Conservation (phyloP, 2,888 invertebrate genomes). For the Ectobius pallidus region DNA sequence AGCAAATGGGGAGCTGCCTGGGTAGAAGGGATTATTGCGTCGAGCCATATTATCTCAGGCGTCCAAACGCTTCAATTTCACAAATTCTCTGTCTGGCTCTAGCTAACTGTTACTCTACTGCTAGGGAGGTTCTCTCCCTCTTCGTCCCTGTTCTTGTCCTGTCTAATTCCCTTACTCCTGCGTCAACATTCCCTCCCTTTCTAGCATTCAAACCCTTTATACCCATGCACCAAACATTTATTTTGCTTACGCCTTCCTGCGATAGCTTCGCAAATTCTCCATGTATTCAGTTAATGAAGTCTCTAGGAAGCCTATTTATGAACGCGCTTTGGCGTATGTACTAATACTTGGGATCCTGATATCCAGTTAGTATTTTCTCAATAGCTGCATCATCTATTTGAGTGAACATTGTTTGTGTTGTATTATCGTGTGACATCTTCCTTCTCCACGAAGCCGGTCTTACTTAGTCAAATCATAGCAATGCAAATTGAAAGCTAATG, state of each 20-base stretch:
- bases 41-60: conserved; percentile 41
- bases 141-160: conserved; percentile 32
- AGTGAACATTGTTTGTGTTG: conserved; percentile 25
- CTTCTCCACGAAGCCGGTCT: background rate
- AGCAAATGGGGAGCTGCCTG: conserved; percentile 37
- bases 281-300: conserved; percentile 31
- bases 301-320: conserved; percentile 30
- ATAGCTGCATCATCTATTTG: conserved; percentile 25
- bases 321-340: background rate
- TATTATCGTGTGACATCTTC: conserved; percentile 20
- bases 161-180: conserved; percentile 36
- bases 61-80: conserved; percentile 38
- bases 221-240: conserved; percentile 34
- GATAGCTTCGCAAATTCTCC: conserved; percentile 30
- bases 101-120: conserved; percentile 25
- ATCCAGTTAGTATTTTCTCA: conserved; percentile 16
- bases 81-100: conserved; percentile 31
- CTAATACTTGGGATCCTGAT: conserved; percentile 14
- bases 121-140: conserved; percentile 1
- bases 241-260: conserved; percentile 32
- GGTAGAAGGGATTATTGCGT: conserved; percentile 41
- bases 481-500: conserved; percentile 29
- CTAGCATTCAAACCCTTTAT: conserved; percentile 26
- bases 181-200: conserved; percentile 35
- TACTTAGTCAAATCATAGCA: conserved; percentile 20